Base-by-base conservation (phyloP, 2,888 invertebrate species). In the Catocala fraxini region DNA sequence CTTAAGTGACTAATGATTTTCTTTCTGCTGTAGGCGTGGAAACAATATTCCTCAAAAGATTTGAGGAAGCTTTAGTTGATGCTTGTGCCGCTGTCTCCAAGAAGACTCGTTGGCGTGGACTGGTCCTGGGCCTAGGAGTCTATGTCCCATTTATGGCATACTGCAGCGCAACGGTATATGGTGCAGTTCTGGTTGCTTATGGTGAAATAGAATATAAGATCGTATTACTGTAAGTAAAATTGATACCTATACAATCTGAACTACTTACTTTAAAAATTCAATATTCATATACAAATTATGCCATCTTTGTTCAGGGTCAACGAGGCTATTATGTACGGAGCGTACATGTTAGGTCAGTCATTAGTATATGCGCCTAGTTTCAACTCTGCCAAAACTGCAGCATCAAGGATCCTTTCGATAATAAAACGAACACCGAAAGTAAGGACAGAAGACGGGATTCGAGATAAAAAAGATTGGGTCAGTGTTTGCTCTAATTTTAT, bases 321-420 rank as follows among this genome's bases (percentile, higher is more conserved):
- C 6, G 97, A 97, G 85, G 96, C 97, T 0, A 88, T 97, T 3
- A 96, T 97, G 86, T 97, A 97, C 70, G 97, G 97, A 6, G 96
- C 97, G 0, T 97, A 97, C 95, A 97, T 97, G 96, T 85, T 97
- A 73, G 97, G 97, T 0, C 97, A 97, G 84, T 96, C 97, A 0
- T 86, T 97, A 48, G 97, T 97, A 0, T 97, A 96, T 83, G 97
- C 96, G 0, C 97, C 97, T 0, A 97, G 97, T 81, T 96, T 97
- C 69, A 96, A 96, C 78, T 96, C 96, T 12, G 97, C 97, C 0
- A 96, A 96, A 73, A 76, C 82, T 1, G 90, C 91, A 51, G 93
- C 88, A 5, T 88, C 91, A 0, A 83, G 92, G 51, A 91, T 94
- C 5, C 65, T 93, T 0, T 75, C 89, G 0, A 70, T 90, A 25